Base-by-base conservation (phyloP, 2,113 vertebrate species). In the Penelope pileata region DNA sequence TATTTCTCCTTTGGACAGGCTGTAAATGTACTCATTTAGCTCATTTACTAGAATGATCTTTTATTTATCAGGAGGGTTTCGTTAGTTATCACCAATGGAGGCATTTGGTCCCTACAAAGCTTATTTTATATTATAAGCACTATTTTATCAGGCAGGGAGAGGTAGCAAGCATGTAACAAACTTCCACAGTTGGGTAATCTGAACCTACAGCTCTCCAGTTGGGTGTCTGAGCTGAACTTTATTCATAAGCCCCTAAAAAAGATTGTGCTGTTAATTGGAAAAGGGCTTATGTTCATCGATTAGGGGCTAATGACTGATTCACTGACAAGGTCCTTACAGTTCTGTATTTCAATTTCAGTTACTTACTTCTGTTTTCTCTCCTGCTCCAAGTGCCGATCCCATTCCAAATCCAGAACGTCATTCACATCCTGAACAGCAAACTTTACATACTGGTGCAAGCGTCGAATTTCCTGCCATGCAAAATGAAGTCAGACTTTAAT, bases 361-460 rank as follows among this genome's bases (percentile, higher is more conserved):
- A 51, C 98, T 97, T 85, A 99, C 99, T 97, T 99, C 68, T 98
- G 98, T 59, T 98, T 99, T 66, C 97, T 99, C 92, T 98, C 99
- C 93, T 98, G 98, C 66, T 99, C 99, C 97, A 99, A 93, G 86
- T 99, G 98, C 60, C 98, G 98, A 70, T 99, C 99, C 99, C 99
- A 99, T 84, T 99, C 99, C 91, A 99, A 94, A 96, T 99, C 99
- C 82, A 99, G 92, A 22, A 99, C 98, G 0, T 99, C 99, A 24
- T 99, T 99, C 78, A 99, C 99, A 40, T 99, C 99, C 93, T 99
- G 99, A 77, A 99, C 99, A 23, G 99, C 98, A 96, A 99, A 99
- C 73, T 98, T 99, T 29, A 99, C 98, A 0, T 99, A 99, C 82
- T 99, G 99, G 93, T 99, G 99, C 75, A 99, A 96, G 86, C 98